A percentile compares a stretch with the other conserved stretches of the same genome.
Evolutionary conservation across 2,797 vertebrate species (phyloP).

Genomic region (Cuniculus paca): DNA sequence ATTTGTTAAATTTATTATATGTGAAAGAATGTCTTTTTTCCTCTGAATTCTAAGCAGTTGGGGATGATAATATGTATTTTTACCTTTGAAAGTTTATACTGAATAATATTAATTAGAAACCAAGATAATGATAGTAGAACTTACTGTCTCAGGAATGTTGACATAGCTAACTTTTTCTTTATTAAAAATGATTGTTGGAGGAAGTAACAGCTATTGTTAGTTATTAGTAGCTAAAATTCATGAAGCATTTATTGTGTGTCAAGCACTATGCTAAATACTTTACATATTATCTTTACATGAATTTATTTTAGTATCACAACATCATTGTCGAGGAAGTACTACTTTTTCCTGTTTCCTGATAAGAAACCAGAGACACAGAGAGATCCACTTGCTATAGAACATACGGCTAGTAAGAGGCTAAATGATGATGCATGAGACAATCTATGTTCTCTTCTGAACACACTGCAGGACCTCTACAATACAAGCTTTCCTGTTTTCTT

Average conservation of each 20-base stretch:
- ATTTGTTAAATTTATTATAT: background rate
- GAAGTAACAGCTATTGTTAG: background rate
- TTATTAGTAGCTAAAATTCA: slow-evolving; percentile 5
- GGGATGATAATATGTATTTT: background rate
- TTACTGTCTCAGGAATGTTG: background rate
- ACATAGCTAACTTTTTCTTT: slow-evolving; percentile 16
- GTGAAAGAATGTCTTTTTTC: background rate
- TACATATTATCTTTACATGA: background rate
- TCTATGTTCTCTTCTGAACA: background rate
- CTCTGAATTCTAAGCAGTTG: slow-evolving; percentile 37
- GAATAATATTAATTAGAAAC: slow-evolving; percentile 4
- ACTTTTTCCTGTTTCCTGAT: background rate
- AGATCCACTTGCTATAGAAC: background rate
- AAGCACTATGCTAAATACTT: background rate
- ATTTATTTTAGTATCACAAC: slow-evolving; percentile 1
- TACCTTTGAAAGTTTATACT: slow-evolving; percentile 33
- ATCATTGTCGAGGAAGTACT: background rate
- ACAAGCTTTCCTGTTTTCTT: slow-evolving; percentile 1
- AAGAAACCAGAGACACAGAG: slow-evolving; percentile 9
- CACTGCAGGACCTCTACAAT: background rate
- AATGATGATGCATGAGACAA: background rate
- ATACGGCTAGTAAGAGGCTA: background rate
- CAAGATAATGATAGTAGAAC: slow-evolving; percentile 6
- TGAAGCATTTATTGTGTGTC: slow-evolving; percentile 10
- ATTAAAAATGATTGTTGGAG: slow-evolving; percentile 22